These are phyloP conservation scores for Philaethria dido DNA, from an alignment of 2,888 invertebrate species.

Conservation along the genomic window DNA sequence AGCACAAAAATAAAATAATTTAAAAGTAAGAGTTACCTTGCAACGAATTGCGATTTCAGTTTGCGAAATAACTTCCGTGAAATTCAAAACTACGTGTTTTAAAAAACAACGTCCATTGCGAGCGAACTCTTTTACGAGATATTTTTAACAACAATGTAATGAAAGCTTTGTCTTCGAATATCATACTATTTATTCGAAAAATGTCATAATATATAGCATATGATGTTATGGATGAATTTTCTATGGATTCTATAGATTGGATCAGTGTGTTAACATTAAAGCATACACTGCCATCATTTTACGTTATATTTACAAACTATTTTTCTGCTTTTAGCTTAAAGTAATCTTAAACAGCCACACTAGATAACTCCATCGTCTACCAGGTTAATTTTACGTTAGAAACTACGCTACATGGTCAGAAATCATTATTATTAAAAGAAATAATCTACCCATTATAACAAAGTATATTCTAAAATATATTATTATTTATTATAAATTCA, in stretches of 20 bases:
- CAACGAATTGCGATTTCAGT: slow-evolving; percentile 24
- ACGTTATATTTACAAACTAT: too few species aligned
- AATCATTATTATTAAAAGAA: neutral
- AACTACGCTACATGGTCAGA: neutral
- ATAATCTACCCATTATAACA: neutral
- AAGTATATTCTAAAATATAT: neutral
- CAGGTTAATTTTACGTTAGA: too few species aligned
- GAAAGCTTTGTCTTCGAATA: slow-evolving; percentile 2
- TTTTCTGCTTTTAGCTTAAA: too few species aligned
- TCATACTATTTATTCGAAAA: neutral
- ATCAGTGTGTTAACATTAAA: too few species aligned
- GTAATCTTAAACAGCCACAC: too few species aligned
- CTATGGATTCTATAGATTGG: too few species aligned
- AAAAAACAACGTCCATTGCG: slow-evolving; percentile 14
- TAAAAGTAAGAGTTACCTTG: slow-evolving; percentile 10
- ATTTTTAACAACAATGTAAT: slow-evolving; percentile 21
- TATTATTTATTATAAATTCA: neutral
- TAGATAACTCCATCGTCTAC: too few species aligned
- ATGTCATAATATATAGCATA: neutral
- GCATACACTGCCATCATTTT: too few species aligned
- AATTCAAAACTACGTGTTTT: slow-evolving; percentile 26
- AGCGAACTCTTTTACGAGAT: slow-evolving; percentile 18
- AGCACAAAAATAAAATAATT: slow-evolving; percentile 15
- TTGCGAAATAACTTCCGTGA: slow-evolving; percentile 14
- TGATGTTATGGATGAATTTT: too few species aligned